These are phyloP conservation scores for Oncorhynchus keta DNA, from an alignment of 2,113 vertebrate genomes.

Conservation along the genomic window DNA sequence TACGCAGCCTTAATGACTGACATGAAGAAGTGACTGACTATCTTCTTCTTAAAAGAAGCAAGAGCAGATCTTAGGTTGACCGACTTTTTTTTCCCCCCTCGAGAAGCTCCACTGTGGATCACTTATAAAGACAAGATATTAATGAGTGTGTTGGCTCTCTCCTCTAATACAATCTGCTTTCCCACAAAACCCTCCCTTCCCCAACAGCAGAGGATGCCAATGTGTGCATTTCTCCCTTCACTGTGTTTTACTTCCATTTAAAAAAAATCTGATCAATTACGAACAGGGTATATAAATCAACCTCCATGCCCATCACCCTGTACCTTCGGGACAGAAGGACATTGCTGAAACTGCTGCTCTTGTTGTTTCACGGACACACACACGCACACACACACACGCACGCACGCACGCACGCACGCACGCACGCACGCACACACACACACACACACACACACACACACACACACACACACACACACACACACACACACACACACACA, in stretches of 20 bases:
- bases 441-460: too few relatives aligned
- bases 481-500: neutral
- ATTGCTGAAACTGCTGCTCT: neutral
- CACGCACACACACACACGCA: fast-evolving
- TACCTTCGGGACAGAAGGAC: constrained; percentile 8
- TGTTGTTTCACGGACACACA: neutral
- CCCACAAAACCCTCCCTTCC: constrained; percentile 15
- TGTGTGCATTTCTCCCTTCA: constrained; percentile 19
- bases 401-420: too few relatives aligned
- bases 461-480: too few relatives aligned
- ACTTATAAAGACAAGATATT: neutral
- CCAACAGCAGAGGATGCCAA: constrained; percentile 26
- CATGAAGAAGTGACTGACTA: too few relatives aligned
- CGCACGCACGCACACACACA: too few relatives aligned
- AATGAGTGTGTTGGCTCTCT: constrained; percentile 43
- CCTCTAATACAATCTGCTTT: constrained; percentile 24
- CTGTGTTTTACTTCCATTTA: constrained; percentile 28
- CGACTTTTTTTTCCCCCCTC: too few relatives aligned
- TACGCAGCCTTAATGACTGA: too few relatives aligned
- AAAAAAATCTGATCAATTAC: constrained; percentile 20
- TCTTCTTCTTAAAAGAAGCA: too few relatives aligned
- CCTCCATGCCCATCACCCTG: constrained; percentile 32
- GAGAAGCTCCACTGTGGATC: constrained; percentile 26
- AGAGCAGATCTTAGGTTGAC: too few relatives aligned
- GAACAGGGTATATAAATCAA: constrained; percentile 10